Evolutionary conservation across 2,797 vertebrate species (phyloP).

Genomic region (Xenops minutus): DNA sequence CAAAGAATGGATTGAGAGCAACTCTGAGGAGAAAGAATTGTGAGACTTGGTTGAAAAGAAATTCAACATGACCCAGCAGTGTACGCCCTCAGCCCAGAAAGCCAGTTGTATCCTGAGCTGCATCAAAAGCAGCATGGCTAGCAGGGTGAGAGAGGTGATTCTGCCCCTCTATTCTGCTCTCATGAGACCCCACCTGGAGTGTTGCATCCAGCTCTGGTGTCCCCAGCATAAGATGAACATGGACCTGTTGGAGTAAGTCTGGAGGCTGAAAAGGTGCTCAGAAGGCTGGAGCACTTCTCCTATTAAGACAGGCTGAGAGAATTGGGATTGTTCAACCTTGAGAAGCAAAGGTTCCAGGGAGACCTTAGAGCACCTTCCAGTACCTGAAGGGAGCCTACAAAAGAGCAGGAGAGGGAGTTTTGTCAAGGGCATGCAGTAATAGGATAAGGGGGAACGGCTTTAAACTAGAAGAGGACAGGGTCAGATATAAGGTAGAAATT

Average conservation of each 20-base stretch:
- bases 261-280: background rate
- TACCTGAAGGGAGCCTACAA: background rate
- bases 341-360: background rate
- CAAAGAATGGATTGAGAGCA: background rate
- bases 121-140: background rate
- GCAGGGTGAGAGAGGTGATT: background rate
- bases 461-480: background rate
- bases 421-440: background rate
- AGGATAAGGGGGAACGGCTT: background rate
- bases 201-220: background rate
- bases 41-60: background rate
- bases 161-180: background rate
- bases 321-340: background rate
- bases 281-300: background rate
- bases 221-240: background rate
- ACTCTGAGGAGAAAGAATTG: background rate
- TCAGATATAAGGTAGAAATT: background rate
- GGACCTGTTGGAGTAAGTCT: background rate
- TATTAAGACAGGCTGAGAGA: background rate
- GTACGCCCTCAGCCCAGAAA: background rate
- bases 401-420: background rate
- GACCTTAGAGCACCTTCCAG: background rate
- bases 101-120: background rate
- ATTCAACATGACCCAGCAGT: background rate
- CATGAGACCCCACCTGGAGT: background rate